Evolutionary conservation across 2,113 vertebrate species (phyloP).

Genomic region (Oryzias curvinotus): DNA sequence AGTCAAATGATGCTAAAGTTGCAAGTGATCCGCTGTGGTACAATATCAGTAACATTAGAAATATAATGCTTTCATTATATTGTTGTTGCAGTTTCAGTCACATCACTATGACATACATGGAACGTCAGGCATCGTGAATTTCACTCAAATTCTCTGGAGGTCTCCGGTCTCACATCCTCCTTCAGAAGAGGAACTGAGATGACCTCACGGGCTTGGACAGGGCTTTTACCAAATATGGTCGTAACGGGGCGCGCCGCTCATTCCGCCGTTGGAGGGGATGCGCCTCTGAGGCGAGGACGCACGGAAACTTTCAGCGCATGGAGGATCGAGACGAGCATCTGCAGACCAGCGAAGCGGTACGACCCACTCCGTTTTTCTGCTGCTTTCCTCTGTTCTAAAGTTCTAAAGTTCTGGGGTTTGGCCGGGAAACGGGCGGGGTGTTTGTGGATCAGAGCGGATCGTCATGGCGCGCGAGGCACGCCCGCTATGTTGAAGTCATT

Average conservation of each 20-base stretch:
- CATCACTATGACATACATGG: too few species aligned
- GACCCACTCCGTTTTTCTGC: not conserved
- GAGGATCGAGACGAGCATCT: not conserved
- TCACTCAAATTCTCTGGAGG: too few species aligned
- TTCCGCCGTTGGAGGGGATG: conserved; percentile 2
- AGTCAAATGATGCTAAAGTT: too few species aligned
- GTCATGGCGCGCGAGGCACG: conserved; percentile 21
- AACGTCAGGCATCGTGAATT: too few species aligned
- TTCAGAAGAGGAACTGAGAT: conserved; percentile 2
- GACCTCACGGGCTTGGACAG: not conserved
- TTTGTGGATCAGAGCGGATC: not conserved
- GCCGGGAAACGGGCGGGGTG: fast-evolving
- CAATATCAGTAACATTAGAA: too few species aligned
- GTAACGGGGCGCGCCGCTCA: conserved; percentile 49
- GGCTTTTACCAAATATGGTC: conserved; percentile 65
- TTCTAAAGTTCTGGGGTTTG: not conserved
- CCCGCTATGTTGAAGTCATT: conserved; percentile 29
- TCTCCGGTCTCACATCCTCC: too few species aligned
- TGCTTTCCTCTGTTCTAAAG: fast-evolving
- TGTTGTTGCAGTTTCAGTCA: too few species aligned
- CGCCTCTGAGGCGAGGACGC: conserved; percentile 8
- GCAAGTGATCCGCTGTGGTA: too few species aligned
- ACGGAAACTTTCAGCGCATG: conserved; percentile 3
- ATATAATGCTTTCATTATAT: too few species aligned
- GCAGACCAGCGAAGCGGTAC: conserved; percentile 34